Percentiles rank a stretch among this genome's conserved stretches.
Evolutionary conservation across 2,113 vertebrate genomes (phyloP).

Genomic region (Kryptolebias marmoratus): DNA sequence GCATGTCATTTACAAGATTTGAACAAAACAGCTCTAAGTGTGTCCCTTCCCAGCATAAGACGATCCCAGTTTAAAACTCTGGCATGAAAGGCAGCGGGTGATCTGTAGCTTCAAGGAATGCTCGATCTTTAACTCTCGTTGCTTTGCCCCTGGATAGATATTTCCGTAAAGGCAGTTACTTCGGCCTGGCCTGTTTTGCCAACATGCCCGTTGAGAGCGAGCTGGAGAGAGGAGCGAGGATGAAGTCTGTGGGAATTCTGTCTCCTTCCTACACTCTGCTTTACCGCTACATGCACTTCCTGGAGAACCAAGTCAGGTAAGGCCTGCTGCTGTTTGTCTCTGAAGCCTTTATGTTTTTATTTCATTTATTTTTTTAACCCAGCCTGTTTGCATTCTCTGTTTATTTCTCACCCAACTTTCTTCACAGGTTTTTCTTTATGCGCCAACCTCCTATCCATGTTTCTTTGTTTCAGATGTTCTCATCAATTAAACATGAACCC

Average conservation of each 20-base stretch:
- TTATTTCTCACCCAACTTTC: not conserved
- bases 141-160: conserved; percentile 80
- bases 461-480: conserved; percentile 51
- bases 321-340: conserved; percentile 23
- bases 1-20: too few relatives aligned
- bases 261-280: conserved; percentile 96
- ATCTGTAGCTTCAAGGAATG: too few relatives aligned
- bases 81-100: too few relatives aligned
- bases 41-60: too few relatives aligned
- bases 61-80: too few relatives aligned
- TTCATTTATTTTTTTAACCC: not conserved
- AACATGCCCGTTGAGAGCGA: conserved; percentile 98
- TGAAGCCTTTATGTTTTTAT: not conserved
- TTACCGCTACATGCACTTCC: conserved; percentile 97
- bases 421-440: conserved; percentile 9
- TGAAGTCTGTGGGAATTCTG: conserved; percentile 98
- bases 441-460: conserved; percentile 6
- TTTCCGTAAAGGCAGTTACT: conserved; percentile 95
- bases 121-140: not conserved
- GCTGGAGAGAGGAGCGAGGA: conserved; percentile 93
- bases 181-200: conserved; percentile 96
- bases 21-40: too few relatives aligned
- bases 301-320: conserved; percentile 98
- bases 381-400: not conserved
- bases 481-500: conserved; percentile 71